Evolutionary conservation across 1,140 invertebrate species (phyloP).

Genomic region (Charaxes varanes): DNA sequence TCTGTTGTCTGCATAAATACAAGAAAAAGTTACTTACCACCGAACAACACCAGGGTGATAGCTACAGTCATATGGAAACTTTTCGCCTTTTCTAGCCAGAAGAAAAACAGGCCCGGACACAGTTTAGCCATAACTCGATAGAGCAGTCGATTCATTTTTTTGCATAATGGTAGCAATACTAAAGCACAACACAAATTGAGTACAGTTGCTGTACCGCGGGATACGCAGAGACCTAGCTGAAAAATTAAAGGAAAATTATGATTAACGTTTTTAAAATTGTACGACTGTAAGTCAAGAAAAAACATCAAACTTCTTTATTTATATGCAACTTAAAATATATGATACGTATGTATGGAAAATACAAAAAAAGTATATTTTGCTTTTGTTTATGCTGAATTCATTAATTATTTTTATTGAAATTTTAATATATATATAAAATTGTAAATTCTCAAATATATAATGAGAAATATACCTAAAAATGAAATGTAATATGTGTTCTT

Average conservation of each 20-base stretch:
- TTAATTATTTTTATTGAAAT: too few species aligned
- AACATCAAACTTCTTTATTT: too few species aligned
- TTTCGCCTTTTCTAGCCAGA: constrained; percentile 62
- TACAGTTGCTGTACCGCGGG: constrained; percentile 54
- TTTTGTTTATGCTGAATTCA: too few species aligned
- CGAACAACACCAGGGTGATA: constrained; percentile 49
- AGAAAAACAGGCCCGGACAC: constrained; percentile 60
- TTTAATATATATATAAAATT: too few species aligned
- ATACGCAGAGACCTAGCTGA: constrained; percentile 59
- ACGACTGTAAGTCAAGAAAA: background rate
- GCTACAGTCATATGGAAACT: constrained; percentile 65
- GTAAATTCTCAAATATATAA: too few species aligned
- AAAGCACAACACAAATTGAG: constrained; percentile 55
- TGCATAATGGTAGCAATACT: constrained; percentile 55
- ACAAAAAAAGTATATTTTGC: too few species aligned
- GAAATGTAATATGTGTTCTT: too few species aligned
- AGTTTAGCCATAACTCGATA: constrained; percentile 42
- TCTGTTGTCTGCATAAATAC: too few species aligned
- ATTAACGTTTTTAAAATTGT: background rate
- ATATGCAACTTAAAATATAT: too few species aligned
- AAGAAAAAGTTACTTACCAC: constrained; percentile 38
- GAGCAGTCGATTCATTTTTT: constrained; percentile 59
- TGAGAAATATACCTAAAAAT: too few species aligned
- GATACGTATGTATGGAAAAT: too few species aligned
- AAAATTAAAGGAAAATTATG: constrained; percentile 12